phyloP scores from a whole-genome alignment of 2,797 vertebrate genomes.

The Potorous gilbertii region DNA sequence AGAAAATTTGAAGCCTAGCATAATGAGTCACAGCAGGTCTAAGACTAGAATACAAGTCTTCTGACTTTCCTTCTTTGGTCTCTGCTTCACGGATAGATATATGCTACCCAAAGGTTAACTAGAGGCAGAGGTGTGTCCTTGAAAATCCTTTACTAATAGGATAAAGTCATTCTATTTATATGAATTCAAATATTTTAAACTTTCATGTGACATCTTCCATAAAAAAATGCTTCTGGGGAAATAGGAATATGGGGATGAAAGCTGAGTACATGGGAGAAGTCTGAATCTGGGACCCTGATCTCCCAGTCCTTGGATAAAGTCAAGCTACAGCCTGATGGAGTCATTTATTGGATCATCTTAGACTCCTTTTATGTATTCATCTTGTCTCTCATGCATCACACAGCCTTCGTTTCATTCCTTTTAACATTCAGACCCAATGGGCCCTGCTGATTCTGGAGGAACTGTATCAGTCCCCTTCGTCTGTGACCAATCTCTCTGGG shows the following conservation, averaged over 20 bases:
- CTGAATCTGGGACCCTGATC: not conserved
- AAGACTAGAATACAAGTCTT: not conserved
- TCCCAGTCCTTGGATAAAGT: not conserved
- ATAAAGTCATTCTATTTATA: not conserved
- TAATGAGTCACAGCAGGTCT: not conserved
- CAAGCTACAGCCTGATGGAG: not conserved
- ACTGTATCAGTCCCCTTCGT: not conserved
- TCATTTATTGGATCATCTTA: not conserved
- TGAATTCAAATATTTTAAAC: not conserved
- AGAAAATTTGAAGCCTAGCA: constrained; percentile 13
- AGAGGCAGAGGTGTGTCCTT: not conserved
- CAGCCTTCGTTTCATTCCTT: not conserved
- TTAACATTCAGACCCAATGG: constrained; percentile 1
- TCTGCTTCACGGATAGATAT: not conserved
- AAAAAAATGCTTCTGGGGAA: not conserved
- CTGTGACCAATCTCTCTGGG: not conserved
- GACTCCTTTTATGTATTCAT: not conserved
- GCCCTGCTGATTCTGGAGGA: not conserved
- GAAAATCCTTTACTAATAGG: not conserved
- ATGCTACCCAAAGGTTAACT: not conserved
- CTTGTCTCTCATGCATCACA: not conserved
- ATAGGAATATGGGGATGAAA: not conserved
- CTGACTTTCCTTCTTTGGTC: not conserved
- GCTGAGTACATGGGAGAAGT: not conserved
- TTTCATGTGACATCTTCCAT: not conserved